A percentile compares a stretch with the other conserved stretches of the same genome.
These are phyloP conservation scores for Sphaeramia orbicularis DNA, from an alignment of 2,797 vertebrate genomes.

Conservation along the genomic window DNA sequence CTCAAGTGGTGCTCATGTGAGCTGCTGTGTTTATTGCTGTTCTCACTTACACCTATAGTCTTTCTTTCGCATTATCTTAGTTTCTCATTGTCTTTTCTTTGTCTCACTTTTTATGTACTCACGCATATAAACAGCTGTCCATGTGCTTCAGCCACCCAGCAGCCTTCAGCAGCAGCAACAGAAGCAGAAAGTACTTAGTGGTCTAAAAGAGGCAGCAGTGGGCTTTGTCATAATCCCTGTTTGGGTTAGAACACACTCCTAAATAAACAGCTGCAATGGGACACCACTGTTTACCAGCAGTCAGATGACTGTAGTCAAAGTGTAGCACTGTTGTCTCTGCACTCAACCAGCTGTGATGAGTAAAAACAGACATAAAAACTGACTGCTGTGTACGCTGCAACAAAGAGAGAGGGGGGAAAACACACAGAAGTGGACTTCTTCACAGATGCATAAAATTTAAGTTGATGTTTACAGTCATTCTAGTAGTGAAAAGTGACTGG, in stretches of 20 bases:
- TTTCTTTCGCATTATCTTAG: not conserved
- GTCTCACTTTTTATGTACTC: not conserved
- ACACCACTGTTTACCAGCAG: slow-evolving; percentile 76
- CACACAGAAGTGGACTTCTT: not conserved
- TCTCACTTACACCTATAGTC: slow-evolving; percentile 4
- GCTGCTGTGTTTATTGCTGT: slow-evolving; percentile 27
- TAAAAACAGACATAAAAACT: slow-evolving; percentile 26
- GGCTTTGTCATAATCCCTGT: slow-evolving; percentile 75
- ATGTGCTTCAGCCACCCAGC: slow-evolving; percentile 34
- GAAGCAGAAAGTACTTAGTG: slow-evolving; percentile 74
- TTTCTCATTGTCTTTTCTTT: not conserved
- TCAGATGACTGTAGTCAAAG: slow-evolving; percentile 40
- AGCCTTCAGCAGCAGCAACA: slow-evolving; percentile 43
- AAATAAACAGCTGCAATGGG: slow-evolving; percentile 74
- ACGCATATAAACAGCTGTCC: slow-evolving; percentile 55
- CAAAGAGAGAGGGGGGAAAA: not conserved
- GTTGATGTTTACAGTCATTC: not conserved
- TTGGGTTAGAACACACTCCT: slow-evolving; percentile 70
- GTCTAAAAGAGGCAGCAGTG: slow-evolving; percentile 73
- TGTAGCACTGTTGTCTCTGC: slow-evolving; percentile 40
- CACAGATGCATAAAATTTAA: not conserved
- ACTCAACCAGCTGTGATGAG: slow-evolving; percentile 45
- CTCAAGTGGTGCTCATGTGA: slow-evolving; percentile 50
- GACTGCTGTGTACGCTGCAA: not conserved
- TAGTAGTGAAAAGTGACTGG: not conserved